Percentiles rank a stretch among this genome's conserved stretches.
Evolutionary conservation across 2,113 vertebrate genomes (phyloP).

Genomic region (Pollachius pollachius): DNA sequence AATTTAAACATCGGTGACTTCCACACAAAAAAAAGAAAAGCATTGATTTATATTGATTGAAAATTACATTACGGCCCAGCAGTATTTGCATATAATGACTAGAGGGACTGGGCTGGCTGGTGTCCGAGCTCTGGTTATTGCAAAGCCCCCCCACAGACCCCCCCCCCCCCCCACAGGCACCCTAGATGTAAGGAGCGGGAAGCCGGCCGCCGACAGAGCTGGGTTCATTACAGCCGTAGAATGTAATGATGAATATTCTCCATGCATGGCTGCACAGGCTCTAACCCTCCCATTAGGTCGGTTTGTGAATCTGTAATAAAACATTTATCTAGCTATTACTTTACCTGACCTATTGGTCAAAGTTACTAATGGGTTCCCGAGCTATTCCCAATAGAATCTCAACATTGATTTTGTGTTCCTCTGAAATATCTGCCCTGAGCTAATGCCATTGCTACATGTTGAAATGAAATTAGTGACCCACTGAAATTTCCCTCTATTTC

Average conservation of each 20-base stretch:
- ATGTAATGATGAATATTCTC: slow-evolving; percentile 70
- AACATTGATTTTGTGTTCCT: slow-evolving; percentile 80
- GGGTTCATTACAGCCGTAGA: slow-evolving; percentile 60
- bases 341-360: slow-evolving; percentile 86
- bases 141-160: slow-evolving; percentile 35
- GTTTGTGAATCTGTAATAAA: slow-evolving; percentile 87
- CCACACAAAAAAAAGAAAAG: background rate
- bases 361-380: slow-evolving; percentile 83
- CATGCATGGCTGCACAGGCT: slow-evolving; percentile 69
- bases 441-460: slow-evolving; percentile 73
- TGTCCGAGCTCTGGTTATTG: slow-evolving; percentile 21
- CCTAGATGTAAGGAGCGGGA: slow-evolving; percentile 24
- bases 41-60: slow-evolving; percentile 29
- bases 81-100: background rate
- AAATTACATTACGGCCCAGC: slow-evolving; percentile 7
- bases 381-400: slow-evolving; percentile 76
- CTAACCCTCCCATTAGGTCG: slow-evolving; percentile 78
- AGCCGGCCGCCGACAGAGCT: slow-evolving; percentile 46
- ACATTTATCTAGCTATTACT: slow-evolving; percentile 90
- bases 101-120: slow-evolving; percentile 21
- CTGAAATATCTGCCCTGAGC: slow-evolving; percentile 78
- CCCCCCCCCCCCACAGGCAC: slow-evolving; percentile 36
- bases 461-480: slow-evolving; percentile 80
- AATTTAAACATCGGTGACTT: slow-evolving; percentile 21
- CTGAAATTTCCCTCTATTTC: slow-evolving; percentile 74